Evolutionary conservation across 2,113 vertebrate species (phyloP).

Genomic region (Daubentonia madagascariensis): DNA sequence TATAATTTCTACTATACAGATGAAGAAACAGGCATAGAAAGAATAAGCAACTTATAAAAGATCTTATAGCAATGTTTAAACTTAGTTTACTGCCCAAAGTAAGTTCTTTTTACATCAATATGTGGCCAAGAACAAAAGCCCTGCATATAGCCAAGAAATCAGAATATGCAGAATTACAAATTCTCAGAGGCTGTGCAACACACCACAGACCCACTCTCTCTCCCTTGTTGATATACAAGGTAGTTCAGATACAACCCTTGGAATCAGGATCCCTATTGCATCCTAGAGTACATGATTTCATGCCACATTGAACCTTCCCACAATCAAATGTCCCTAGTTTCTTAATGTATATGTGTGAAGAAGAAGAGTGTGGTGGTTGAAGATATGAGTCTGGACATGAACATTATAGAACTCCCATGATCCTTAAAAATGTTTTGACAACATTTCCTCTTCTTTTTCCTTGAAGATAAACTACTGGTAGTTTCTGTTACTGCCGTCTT

Average conservation of each 20-base stretch:
- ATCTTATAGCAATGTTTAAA: neutral
- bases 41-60: neutral
- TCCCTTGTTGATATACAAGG: neutral
- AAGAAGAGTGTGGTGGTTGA: neutral
- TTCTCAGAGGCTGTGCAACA: neutral
- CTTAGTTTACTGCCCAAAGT: neutral
- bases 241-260: neutral
- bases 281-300: neutral
- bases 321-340: neutral
- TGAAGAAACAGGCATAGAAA: neutral
- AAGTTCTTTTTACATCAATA: neutral
- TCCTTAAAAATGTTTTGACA: neutral
- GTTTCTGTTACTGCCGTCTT: neutral
- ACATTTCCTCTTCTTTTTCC: neutral
- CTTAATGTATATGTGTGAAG: neutral
- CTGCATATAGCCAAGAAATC: neutral
- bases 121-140: neutral
- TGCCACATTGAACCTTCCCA: neutral
- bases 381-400: accelerated
- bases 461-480: neutral
- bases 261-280: neutral
- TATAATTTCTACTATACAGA: neutral
- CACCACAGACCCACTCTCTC: accelerated
- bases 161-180: neutral
- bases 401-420: neutral